A percentile compares a stretch with the other conserved stretches of the same genome.
phyloP scores from a whole-genome alignment of 1,140 invertebrate genomes.

The Papilio glaucus region DNA sequence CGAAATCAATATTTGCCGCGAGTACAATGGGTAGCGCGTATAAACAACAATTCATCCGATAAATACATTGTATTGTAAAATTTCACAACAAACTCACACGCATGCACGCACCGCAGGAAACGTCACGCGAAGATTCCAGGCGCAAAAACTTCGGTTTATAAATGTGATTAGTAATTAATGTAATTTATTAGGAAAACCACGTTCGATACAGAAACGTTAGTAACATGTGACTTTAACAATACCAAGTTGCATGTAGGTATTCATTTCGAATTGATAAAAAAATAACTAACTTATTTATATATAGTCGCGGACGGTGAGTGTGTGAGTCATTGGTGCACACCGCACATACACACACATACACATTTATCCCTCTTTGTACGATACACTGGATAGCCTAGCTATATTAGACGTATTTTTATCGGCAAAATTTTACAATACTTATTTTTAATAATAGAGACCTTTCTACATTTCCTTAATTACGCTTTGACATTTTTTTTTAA shows the following conservation, averaged over 20 bases:
- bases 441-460: too few species aligned
- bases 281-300: constrained; percentile 59
- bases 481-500: too few species aligned
- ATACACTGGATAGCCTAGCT: not conserved
- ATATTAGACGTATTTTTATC: not conserved
- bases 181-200: constrained; percentile 45
- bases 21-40: constrained; percentile 10
- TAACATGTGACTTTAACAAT: constrained; percentile 42
- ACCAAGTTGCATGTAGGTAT: constrained; percentile 45
- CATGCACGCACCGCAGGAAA: constrained; percentile 18
- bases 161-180: constrained; percentile 41
- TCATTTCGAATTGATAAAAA: constrained; percentile 57
- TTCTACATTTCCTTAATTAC: too few species aligned
- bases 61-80: constrained; percentile 31
- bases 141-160: constrained; percentile 6
- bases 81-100: constrained; percentile 7
- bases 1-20: constrained; percentile 3
- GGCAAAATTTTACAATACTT: not conserved
- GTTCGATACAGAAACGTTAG: constrained; percentile 32
- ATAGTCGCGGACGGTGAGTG: constrained; percentile 52
- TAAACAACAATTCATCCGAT: constrained; percentile 27
- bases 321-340: constrained; percentile 46
- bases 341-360: constrained; percentile 30
- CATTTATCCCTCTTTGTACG: not conserved
- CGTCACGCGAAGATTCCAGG: constrained; percentile 23